Base-by-base conservation (phyloP, 2,113 vertebrate species). In the Labeo rohita region DNA sequence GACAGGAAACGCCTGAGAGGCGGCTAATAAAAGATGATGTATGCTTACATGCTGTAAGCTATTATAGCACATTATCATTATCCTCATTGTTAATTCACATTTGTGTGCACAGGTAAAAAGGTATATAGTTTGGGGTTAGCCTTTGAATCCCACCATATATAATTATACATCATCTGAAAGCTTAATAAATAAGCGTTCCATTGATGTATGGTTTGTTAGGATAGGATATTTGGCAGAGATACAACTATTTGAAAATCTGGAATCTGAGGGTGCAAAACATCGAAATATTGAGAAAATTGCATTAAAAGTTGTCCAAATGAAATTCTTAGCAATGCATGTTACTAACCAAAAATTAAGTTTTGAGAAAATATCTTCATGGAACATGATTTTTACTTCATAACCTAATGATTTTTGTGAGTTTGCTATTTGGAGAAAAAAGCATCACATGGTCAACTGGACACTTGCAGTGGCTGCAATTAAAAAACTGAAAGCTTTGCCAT, bases 1-100 rank as follows among this genome's bases (percentile, higher is more conserved):
- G 74, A 49, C 43, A 43, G 49, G 28, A 10, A 39, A 43, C 13
- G 49, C 10, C 2, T 12, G 21, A 54, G 61, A 47, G 49, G 45
- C 59, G 16, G 68, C 21, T 75, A 72, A 84, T 84, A 80, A 81
- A 63, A 72, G 74, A 61, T 72, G 21, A 78, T 88, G 15, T 52
- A 45, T 47, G 47, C 8, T 77, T 73, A 18, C 49, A 83, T 74
- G 49, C 3, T 45, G 68, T 36, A 72, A 21, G 39, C 39, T 72
- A 45, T 45, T 45, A 77, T 52, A 72, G 50, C 75, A 80, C 18
- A 80, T 43, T 63, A 59, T 18, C 18, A 80, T 70, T 23, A 50
- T 47, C 9, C 75, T 50, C 39, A 78, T 84, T 74, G 72, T 84
- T 66, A 68, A 82, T 18, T 72, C 70, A 73, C 9, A 43, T 21